phyloP scores from a whole-genome alignment of 92 coral and sea anemone genomes.

The Pocillopora meandrina region DNA sequence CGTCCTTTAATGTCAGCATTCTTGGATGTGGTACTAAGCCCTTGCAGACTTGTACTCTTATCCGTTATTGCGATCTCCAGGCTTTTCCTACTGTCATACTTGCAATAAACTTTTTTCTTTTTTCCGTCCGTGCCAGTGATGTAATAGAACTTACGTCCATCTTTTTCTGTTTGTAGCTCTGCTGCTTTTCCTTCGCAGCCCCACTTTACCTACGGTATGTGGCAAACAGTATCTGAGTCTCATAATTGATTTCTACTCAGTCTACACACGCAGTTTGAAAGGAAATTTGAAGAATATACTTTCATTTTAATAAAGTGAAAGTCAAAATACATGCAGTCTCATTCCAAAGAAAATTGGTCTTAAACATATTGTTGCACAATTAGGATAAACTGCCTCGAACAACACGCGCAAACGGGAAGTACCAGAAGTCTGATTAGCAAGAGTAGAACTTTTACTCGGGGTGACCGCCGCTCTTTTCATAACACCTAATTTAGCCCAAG shows the following conservation, averaged over 20 bases:
- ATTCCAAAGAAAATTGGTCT: no score
- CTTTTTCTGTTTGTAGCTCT: conserved; percentile 18
- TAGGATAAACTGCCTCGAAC: no score
- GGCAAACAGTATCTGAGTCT: neutral
- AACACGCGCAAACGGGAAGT: no score
- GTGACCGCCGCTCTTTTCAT: no score
- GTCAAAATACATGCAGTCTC: neutral
- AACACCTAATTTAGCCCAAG: no score
- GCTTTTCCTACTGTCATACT: conserved; percentile 13
- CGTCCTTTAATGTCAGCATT: conserved; percentile 16
- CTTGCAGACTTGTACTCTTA: conserved; percentile 26
- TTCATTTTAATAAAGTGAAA: neutral
- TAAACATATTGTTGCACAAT: no score
- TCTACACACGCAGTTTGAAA: neutral
- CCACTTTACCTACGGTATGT: conserved; percentile 7
- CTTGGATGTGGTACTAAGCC: conserved; percentile 4
- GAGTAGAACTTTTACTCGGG: no score
- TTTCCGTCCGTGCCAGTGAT: conserved; percentile 2
- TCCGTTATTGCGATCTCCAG: conserved; percentile 22
- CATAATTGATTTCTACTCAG: neutral
- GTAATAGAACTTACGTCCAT: conserved; percentile 31
- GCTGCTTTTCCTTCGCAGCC: conserved; percentile 37
- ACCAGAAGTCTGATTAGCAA: no score
- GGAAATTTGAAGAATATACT: neutral
- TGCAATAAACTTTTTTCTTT: conserved; percentile 23